Base-by-base conservation (phyloP, 2,888 invertebrate species). In the Agrilus cyanescens region DNA sequence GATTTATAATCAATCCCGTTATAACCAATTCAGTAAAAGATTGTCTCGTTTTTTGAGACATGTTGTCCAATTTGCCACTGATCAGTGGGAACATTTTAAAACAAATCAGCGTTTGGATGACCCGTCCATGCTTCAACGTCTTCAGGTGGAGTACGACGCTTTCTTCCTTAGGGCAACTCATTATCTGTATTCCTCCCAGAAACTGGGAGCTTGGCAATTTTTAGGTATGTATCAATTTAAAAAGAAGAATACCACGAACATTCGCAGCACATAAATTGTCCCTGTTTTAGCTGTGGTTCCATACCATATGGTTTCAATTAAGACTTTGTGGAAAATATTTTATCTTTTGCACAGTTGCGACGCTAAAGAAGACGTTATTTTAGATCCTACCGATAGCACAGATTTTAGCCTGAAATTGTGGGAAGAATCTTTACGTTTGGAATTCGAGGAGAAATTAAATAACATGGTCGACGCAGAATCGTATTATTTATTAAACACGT, bases 151-250 rank as follows among this genome's bases (percentile, higher is more conserved):
- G 62, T 80, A 81, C 57, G 84, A 87, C 61, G 73, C 78, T 5
- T 76, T 87, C 51, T 76, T 88, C 44, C 60, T 82, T 29, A 71
- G 80, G 40, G 78, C 84, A 1, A 79, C 80, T 30, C 71, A 76
- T 43, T 78, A 75, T 50, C 76, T 87, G 44, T 81, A 83, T 57
- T 74, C 76, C 2, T 80, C 82, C 0, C 76, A 80, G 37, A 79
- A 80, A 57, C 69, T 83, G 46, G 83, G 84, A 7, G 80, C 84
- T 2, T 85, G 86, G 82, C 86, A 88, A 61, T 87, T 85, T 66
- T 73, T 87, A 52, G 25, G 25, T 25, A 10, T 25, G 8, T 25
- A 25, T 25, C 10, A 25, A 25, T 25, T 25, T 7, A 20, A 20
- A 20, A 20, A 20, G 7, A 20, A 20, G 7, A 20, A 5, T 20